Evolutionary conservation across 2,888 invertebrate genomes (phyloP).

Genomic region (Nematopogon swammerdamellus): DNA sequence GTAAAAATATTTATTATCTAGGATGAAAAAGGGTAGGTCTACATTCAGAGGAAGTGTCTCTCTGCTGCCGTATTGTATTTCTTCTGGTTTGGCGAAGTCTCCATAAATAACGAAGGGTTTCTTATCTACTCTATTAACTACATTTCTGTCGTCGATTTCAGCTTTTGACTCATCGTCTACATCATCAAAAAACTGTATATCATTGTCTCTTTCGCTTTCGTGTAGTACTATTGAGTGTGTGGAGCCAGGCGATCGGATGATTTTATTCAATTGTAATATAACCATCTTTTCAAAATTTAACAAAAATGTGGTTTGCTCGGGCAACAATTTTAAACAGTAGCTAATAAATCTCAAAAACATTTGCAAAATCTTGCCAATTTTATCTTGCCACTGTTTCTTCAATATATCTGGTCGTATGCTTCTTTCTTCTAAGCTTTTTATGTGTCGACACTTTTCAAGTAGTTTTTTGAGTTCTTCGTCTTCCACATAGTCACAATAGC

Average conservation of each 20-base stretch:
- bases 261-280: conserved; percentile 39
- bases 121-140: conserved; percentile 18
- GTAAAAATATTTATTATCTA: conserved; percentile 33
- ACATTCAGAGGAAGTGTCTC: conserved; percentile 33
- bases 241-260: conserved; percentile 25
- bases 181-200: no score
- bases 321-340: conserved; percentile 36
- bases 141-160: no score
- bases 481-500: conserved; percentile 25
- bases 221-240: conserved; percentile 20
- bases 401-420: conserved; percentile 24
- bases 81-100: conserved; percentile 23
- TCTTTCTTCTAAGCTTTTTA: conserved; percentile 14
- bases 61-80: conserved; percentile 26
- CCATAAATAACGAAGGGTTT: conserved; percentile 35
- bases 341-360: conserved; percentile 42
- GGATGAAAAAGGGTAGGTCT: conserved; percentile 28
- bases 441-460: conserved; percentile 9
- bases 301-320: conserved; percentile 40
- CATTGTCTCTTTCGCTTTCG: no score
- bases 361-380: conserved; percentile 33
- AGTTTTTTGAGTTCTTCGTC: conserved; percentile 26
- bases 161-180: no score
- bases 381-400: conserved; percentile 37
- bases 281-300: conserved; percentile 42